A percentile compares a stretch with the other conserved stretches of the same genome.
phyloP scores from a whole-genome alignment of 2,113 vertebrate species.

The Enhydra lutris region DNA sequence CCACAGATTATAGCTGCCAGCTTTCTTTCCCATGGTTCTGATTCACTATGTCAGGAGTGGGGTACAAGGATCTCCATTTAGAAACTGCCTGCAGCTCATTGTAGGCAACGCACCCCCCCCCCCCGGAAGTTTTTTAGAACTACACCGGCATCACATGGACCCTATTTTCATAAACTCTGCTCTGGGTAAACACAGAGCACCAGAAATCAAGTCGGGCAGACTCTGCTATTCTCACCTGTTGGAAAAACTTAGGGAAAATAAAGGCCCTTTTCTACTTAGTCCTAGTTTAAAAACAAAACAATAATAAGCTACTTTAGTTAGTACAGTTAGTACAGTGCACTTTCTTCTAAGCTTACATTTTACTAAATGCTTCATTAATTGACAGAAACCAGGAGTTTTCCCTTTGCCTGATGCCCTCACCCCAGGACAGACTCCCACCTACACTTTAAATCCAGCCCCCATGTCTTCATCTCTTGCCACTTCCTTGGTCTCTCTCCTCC shows the following conservation, averaged over 20 bases:
- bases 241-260: background rate
- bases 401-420: background rate
- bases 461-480: background rate
- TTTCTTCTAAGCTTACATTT: constrained; percentile 12
- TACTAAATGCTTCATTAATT: background rate
- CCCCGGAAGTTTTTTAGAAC: background rate
- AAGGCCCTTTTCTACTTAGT: background rate
- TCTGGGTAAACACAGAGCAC: background rate
- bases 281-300: constrained; percentile 1
- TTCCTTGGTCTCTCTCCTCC: background rate
- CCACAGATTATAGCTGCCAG: background rate
- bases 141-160: background rate
- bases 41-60: background rate
- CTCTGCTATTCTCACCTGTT: background rate
- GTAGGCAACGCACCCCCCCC: background rate
- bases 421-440: background rate
- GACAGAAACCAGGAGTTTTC: background rate
- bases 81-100: background rate
- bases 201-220: background rate
- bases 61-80: background rate
- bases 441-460: background rate
- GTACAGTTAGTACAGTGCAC: background rate
- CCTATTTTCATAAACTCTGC: background rate
- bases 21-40: background rate
- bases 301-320: background rate